Evolutionary conservation across 2,113 vertebrate species (phyloP), one percentile per base, ranked within the genome.

Genomic region (Himantopus leucocephalus): DNA sequence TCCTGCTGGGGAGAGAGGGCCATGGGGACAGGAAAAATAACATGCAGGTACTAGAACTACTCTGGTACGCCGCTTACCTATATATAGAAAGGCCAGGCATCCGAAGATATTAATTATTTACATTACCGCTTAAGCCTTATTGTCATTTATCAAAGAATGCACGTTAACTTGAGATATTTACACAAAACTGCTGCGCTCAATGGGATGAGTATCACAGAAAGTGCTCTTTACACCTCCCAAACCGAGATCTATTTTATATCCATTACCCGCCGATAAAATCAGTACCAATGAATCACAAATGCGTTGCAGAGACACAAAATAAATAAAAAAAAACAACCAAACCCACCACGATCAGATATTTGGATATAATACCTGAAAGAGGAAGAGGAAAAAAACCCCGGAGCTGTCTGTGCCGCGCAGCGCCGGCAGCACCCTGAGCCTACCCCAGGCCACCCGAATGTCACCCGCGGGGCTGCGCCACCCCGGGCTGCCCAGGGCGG

Each of bases 251-350:
- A 10, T 34, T 64, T 55, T 12, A 73, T 71, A 53, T 15, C 47
- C 37, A 30, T 15, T 21, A 27, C 63, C 39, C 4, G 1, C 26
- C 9, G 67, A 48, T 12, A 45, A 39, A 27, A 73, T 47, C 60
- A 15, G 29, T 4, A 22, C 0, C 4, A n/a, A 24, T 8, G 32
- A n/a, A 39, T 35, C 8, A 6, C 74, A 39, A 24, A 17, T 1
- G 5, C 17, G 21, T 30, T 15, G 47, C 11, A 22, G 8, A 55
- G 5, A 21, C 26, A 7, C 10, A 20, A 6, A 14, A 24, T 9
- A 22, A 29, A 32, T 32, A 37, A 19, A 27, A 7, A 12, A 12
- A 8, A 11, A 24, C 16, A 24, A 16, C 37, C 37, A 45, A 3
- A 27, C 10, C 8, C 27, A 52, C 5, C 47, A 1, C 3, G 1